These are phyloP conservation scores for Drosophila yakuba DNA, from an alignment of 1,140 invertebrate species.

Conservation along the genomic window DNA sequence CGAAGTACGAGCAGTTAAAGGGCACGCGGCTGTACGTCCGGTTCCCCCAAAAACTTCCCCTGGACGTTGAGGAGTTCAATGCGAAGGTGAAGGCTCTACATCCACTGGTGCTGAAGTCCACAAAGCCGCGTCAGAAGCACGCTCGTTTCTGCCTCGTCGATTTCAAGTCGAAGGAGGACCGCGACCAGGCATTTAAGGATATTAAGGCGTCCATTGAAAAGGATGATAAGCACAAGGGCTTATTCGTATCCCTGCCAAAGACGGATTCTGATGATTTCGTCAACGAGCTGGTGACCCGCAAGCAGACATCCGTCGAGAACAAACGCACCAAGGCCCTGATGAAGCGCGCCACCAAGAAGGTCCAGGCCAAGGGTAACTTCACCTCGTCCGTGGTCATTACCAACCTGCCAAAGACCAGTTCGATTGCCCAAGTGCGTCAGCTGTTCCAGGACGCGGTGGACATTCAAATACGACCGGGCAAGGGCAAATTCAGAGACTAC, in stretches of 20 bases:
- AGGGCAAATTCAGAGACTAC: constrained; percentile 63
- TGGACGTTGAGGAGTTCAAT: constrained; percentile 64
- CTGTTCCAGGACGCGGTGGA: constrained; percentile 74
- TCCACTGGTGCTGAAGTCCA: constrained; percentile 54
- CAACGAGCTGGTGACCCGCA: constrained; percentile 65
- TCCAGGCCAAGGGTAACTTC: constrained; percentile 48
- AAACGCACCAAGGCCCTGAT: constrained; percentile 60
- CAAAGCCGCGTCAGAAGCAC: constrained; percentile 75
- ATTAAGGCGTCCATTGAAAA: constrained; percentile 48
- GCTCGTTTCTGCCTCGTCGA: constrained; percentile 77
- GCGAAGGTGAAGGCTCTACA: constrained; percentile 55
- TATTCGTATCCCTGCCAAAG: constrained; percentile 65
- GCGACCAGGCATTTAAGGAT: constrained; percentile 52
- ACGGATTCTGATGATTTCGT: constrained; percentile 75
- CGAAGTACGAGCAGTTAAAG: constrained; percentile 67
- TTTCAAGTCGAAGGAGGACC: constrained; percentile 61
- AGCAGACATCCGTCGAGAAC: constrained; percentile 68
- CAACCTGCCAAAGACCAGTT: constrained; percentile 71
- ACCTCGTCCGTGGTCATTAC: constrained; percentile 73
- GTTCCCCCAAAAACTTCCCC: constrained; percentile 71
- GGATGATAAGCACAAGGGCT: constrained; percentile 44
- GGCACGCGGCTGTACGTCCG: constrained; percentile 73
- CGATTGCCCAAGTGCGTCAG: constrained; percentile 60
- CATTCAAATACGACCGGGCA: constrained; percentile 72
- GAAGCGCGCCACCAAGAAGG: constrained; percentile 63